Conservation (phyloP, 2,113 vertebrate species). For the Urocolius indicus region DNA sequence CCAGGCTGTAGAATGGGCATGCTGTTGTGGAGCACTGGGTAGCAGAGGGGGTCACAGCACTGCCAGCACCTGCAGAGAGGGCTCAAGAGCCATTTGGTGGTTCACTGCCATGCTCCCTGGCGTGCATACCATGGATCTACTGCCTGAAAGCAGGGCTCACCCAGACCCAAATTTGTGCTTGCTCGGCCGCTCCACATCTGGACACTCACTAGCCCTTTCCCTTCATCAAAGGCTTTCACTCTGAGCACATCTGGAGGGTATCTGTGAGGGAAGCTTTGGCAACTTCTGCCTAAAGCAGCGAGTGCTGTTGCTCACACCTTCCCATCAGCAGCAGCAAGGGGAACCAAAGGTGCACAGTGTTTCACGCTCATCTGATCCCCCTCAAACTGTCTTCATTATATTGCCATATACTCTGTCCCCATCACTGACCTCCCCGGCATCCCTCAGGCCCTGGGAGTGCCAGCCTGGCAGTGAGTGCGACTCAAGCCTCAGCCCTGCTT, state of each 20-base stretch:
- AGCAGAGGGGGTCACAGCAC: background rate
- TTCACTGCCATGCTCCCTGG: background rate
- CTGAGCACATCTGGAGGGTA: rapidly evolving
- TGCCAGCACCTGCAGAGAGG: rapidly evolving
- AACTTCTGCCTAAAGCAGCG: background rate
- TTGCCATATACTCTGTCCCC: background rate
- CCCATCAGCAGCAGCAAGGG: background rate
- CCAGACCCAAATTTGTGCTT: background rate
- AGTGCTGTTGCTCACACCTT: background rate
- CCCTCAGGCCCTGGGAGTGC: background rate
- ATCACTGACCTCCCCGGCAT: background rate
- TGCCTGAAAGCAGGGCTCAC: background rate
- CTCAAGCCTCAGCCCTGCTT: background rate
- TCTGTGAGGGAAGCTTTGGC: background rate
- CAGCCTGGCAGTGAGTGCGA: background rate
- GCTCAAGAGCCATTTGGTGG: background rate
- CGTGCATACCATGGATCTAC: rapidly evolving
- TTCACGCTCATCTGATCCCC: background rate
- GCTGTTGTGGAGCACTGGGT: background rate
- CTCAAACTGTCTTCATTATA: background rate
- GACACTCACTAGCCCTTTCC: background rate
- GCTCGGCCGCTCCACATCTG: background rate
- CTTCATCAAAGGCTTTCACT: background rate
- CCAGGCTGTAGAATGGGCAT: background rate
- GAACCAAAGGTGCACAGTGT: background rate